Base-by-base conservation (phyloP, 2,113 vertebrate genomes). In the Ceyx melanurus region DNA sequence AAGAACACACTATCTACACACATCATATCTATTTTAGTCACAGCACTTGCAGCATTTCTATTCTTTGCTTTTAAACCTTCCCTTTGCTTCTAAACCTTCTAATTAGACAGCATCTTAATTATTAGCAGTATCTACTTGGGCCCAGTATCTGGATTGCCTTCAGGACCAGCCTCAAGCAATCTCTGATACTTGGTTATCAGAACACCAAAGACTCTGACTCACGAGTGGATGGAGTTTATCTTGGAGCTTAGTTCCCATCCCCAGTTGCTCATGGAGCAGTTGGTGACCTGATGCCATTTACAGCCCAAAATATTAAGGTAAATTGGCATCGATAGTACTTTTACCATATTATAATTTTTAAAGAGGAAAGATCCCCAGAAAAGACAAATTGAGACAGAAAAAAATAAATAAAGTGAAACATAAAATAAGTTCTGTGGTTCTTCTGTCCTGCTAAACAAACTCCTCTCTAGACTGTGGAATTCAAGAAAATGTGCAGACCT, bases 381-480 rank as follows among this genome's bases (percentile, higher is more conserved):
- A 15, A 58, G n/a, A 42, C 40, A 64, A 64, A 62, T 23, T 3
- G 10, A 62, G 43, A 50, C 6, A 17, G 5, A 6, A 28, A 26
- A 58, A 7, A 12, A 9, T 15, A 35, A 12, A 0, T 2, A 28
- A 26, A 43, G 50, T 17, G 46, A 46, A 46, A 14, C 0, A 28
- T 1, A 9, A 5, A 43, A 48, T 17, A 37, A 48, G 20, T 61
- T 26, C n/a, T 28, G 15, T 6, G 4, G 0, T 0, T n/a, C 84
- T 68, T 20, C 33, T 8, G 4, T 58, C 29, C 29, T 9, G 87
- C 37, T 60, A 51, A 86, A 71, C 12, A 65, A 82, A 45, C 10
- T n/a, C 18, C 17, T 60, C 40, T 73, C 15, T 25, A 56, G 35
- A 26, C 11, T 45, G 25, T 33, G 61, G 72, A 68, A 90, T 71